A percentile compares a stretch with the other conserved stretches of the same genome.
phyloP scores from a whole-genome alignment of 2,888 invertebrate genomes.

The Emmelina monodactyla region DNA sequence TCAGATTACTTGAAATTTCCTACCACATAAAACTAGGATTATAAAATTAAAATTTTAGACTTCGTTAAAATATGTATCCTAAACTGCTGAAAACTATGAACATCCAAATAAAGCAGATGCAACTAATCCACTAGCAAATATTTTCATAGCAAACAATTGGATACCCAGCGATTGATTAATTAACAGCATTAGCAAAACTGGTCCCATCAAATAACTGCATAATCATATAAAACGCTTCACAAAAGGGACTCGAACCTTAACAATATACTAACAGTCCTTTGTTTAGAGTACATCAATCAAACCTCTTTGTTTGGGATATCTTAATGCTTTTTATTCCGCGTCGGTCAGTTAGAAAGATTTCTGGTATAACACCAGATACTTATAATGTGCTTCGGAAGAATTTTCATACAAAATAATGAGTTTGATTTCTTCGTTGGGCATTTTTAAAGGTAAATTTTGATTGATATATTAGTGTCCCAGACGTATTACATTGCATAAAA shows the following conservation, averaged over 20 bases:
- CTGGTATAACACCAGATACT: conserved; percentile 32
- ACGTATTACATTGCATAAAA: no score
- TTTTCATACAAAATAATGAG: no score
- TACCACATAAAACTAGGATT: no score
- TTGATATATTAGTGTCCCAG: no score
- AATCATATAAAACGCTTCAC: conserved; percentile 27
- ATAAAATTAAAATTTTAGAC: no score
- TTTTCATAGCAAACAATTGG: conserved; percentile 24
- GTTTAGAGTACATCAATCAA: conserved; percentile 58
- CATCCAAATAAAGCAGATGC: no score
- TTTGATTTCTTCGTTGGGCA: no score
- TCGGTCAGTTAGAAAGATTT: conserved; percentile 62
- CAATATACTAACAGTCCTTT: conserved; percentile 45
- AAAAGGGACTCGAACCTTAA: conserved; percentile 33
- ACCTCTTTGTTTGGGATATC: conserved; percentile 54
- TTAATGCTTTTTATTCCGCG: conserved; percentile 58
- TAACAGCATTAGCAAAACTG: conserved; percentile 42
- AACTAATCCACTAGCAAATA: conserved; percentile 22
- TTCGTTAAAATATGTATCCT: no score
- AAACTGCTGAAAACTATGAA: no score
- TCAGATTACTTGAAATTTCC: no score
- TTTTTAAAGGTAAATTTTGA: no score
- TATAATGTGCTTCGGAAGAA: no score
- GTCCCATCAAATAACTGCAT: conserved; percentile 55
- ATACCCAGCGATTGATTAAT: conserved; percentile 42